Conservation (phyloP, 2,113 vertebrate genomes). For the Oxyura jamaicensis region DNA sequence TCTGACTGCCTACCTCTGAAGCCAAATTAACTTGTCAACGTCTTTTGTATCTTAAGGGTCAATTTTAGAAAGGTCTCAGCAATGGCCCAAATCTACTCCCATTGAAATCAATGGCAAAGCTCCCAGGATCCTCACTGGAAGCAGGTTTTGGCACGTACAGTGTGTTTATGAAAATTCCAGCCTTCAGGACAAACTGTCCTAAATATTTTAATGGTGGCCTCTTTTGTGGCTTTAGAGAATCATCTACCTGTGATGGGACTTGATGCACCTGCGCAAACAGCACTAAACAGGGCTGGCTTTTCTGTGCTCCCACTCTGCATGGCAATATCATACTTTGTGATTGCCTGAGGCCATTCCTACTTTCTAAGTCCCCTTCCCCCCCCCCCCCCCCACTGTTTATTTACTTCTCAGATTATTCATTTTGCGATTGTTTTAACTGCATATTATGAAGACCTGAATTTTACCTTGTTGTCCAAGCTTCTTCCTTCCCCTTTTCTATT, state of each 20-base stretch:
- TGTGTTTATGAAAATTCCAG: conserved; percentile 14
- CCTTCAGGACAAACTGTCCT: conserved; percentile 18
- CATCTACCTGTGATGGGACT: neutral
- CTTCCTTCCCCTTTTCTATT: neutral
- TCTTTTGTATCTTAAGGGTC: conserved; percentile 42
- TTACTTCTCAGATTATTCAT: neutral
- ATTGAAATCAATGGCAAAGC: conserved; percentile 20
- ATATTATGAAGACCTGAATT: neutral
- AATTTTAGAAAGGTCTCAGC: conserved; percentile 33
- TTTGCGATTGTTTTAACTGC: neutral
- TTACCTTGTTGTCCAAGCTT: neutral
- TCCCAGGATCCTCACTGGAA: neutral
- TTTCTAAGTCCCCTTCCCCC: neutral
- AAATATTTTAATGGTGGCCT: neutral
- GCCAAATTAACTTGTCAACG: conserved; percentile 42
- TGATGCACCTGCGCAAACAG: neutral
- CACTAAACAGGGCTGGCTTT: neutral
- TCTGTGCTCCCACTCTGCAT: neutral
- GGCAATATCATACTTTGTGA: neutral
- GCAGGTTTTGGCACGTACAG: neutral
- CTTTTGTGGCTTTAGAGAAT: neutral
- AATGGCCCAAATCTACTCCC: neutral
- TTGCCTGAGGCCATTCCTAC: neutral
- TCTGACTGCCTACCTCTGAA: conserved; percentile 14
- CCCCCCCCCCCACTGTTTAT: neutral